A percentile compares a stretch with the other conserved stretches of the same genome.
Conservation (phyloP, 1,140 invertebrate species). For the Lepidurus arcticus region DNA sequence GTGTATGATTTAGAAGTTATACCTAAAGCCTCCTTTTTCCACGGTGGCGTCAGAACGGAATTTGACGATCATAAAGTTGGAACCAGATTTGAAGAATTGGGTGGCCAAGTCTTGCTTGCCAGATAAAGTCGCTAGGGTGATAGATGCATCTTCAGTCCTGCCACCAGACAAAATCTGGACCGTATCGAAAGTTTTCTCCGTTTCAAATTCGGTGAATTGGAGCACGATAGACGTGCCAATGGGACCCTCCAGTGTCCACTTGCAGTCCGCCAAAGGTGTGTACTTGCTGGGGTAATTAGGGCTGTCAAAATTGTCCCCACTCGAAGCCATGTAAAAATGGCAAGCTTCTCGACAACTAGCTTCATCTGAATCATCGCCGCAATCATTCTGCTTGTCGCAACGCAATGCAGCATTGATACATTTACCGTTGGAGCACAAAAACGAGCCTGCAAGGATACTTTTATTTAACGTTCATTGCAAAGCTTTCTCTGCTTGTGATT, state of each 20-base stretch:
- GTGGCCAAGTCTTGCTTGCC: conserved; percentile 70
- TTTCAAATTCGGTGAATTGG: conserved; percentile 94
- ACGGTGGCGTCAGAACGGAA: conserved; percentile 90
- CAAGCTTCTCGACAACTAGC: conserved; percentile 80
- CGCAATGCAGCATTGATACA: conserved; percentile 83
- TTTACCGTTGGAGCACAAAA: conserved; percentile 85
- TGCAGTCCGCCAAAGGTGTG: conserved; percentile 79
- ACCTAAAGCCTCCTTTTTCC: conserved; percentile 84
- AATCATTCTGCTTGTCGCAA: conserved; percentile 89
- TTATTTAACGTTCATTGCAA: neutral
- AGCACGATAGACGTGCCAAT: conserved; percentile 88
- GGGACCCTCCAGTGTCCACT: conserved; percentile 94
- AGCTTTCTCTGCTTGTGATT: conserved; percentile 25
- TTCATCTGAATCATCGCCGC: conserved; percentile 86
- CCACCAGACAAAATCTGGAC: conserved; percentile 93
- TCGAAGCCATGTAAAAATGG: conserved; percentile 86
- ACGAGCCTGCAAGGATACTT: conserved; percentile 57
- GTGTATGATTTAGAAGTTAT: conserved; percentile 35
- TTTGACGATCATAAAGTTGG: conserved; percentile 97
- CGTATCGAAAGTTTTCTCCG: conserved; percentile 91
- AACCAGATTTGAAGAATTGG: conserved; percentile 83
- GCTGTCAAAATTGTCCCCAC: conserved; percentile 89
- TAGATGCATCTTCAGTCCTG: conserved; percentile 85
- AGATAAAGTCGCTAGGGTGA: conserved; percentile 83
- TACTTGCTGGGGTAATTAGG: conserved; percentile 93